A percentile compares a stretch with the other conserved stretches of the same genome.
Conservation (phyloP, 2,797 vertebrate genomes). For the Chaunax sp. region DNA sequence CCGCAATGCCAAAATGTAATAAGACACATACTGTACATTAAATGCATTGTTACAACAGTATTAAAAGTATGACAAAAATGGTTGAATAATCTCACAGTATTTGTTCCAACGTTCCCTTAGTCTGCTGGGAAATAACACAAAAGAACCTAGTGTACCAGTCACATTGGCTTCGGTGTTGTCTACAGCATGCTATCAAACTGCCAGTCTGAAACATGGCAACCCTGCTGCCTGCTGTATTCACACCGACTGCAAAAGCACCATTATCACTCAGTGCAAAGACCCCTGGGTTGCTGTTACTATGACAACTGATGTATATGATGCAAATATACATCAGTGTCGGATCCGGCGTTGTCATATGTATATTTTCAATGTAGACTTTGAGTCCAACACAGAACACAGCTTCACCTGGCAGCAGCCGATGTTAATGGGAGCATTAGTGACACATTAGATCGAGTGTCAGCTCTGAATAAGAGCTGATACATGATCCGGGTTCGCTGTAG, state of each 20-base stretch:
- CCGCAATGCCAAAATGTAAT: too few species aligned
- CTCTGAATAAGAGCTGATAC: slow-evolving; percentile 46
- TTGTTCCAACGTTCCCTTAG: neutral
- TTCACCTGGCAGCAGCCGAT: slow-evolving; percentile 20
- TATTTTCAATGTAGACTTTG: neutral
- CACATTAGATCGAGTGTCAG: slow-evolving; percentile 51
- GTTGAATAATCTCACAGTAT: neutral
- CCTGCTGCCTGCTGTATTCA: slow-evolving; percentile 30
- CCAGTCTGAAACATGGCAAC: slow-evolving; percentile 25
- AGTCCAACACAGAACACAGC: slow-evolving; percentile 16
- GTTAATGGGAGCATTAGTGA: slow-evolving; percentile 51
- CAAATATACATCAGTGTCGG: neutral
- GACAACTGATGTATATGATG: slow-evolving; percentile 53
- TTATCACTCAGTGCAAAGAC: slow-evolving; percentile 38
- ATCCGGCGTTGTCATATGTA: neutral
- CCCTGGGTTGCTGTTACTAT: slow-evolving; percentile 50
- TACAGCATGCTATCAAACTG: slow-evolving; percentile 34
- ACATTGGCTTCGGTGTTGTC: slow-evolving; percentile 1
- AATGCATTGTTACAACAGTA: neutral
- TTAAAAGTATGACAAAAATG: neutral
- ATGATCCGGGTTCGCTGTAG: slow-evolving; percentile 37
- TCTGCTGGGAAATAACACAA: slow-evolving; percentile 7
- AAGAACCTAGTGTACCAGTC: neutral
- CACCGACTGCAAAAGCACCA: slow-evolving; percentile 20
- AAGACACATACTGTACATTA: neutral